Conservation (phyloP, 2,797 vertebrate genomes). For the Denticeps clupeoides region DNA sequence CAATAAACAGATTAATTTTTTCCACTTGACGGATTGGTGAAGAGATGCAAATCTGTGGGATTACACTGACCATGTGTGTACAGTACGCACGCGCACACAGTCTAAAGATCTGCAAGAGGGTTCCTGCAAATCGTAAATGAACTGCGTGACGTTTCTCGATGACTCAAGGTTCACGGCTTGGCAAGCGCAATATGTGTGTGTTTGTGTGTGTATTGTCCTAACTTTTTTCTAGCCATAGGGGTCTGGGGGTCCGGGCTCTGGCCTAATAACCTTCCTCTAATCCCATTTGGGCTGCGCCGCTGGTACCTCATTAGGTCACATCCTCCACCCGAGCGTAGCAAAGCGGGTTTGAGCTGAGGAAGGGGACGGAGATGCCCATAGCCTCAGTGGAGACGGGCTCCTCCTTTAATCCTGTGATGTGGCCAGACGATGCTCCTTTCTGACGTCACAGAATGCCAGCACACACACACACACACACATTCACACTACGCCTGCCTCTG, state of each 20-base stretch:
- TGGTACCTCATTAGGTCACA: conserved; percentile 36
- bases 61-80: too few relatives aligned
- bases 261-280: conserved; percentile 29
- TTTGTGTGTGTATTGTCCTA: background rate
- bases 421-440: background rate
- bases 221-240: conserved; percentile 17
- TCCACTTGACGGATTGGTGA: too few relatives aligned
- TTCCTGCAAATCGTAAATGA: too few relatives aligned
- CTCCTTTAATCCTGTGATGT: conserved; percentile 15
- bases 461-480: background rate
- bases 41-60: too few relatives aligned
- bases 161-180: too few relatives aligned
- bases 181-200: too few relatives aligned
- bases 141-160: too few relatives aligned
- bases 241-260: conserved; percentile 14
- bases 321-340: conserved; percentile 24
- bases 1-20: too few relatives aligned
- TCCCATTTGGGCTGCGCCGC: conserved; percentile 31
- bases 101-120: too few relatives aligned
- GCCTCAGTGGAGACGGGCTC: conserved; percentile 16
- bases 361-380: conserved; percentile 15
- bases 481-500: too few relatives aligned
- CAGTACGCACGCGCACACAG: too few relatives aligned
- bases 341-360: conserved; percentile 26
- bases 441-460: background rate